These are phyloP conservation scores for Pantelozetes paolii DNA, from an alignment of 2,888 invertebrate genomes.

Conservation along the genomic window DNA sequence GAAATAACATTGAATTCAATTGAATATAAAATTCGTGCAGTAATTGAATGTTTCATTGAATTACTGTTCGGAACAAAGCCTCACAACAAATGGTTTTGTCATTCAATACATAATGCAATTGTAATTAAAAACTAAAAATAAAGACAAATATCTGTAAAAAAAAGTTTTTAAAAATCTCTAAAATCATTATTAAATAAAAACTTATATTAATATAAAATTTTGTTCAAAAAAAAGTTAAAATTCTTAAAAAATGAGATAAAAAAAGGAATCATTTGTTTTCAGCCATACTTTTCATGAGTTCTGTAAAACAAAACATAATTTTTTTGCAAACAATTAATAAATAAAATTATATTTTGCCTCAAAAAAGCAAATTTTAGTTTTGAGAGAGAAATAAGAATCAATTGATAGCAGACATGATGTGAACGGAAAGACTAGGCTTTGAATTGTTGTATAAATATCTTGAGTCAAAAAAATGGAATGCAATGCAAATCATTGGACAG, in stretches of 20 bases:
- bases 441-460: not conserved
- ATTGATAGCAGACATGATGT: not conserved
- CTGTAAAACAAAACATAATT: not conserved
- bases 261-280: constrained; percentile 2
- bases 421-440: constrained; percentile 25
- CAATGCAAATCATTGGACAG: not conserved
- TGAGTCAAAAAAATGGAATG: constrained; percentile 27
- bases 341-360: not conserved
- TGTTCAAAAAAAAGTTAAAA: not conserved
- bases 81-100: constrained; percentile 6
- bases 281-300: not conserved
- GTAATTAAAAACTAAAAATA: not conserved
- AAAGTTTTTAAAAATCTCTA: not conserved
- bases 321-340: not conserved
- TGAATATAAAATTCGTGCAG: not conserved
- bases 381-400: not conserved
- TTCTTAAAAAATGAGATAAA: not conserved
- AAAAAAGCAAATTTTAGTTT: not conserved
- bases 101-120: not conserved
- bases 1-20: constrained; percentile 8
- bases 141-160: not conserved
- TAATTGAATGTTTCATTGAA: constrained; percentile 4
- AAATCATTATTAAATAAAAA: not conserved
- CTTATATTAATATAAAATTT: not conserved
- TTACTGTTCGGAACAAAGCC: constrained; percentile 8